Evolutionary conservation across 2,113 vertebrate genomes (phyloP), one percentile per base, ranked within the genome.

Genomic region (Corvus moneduloides): DNA sequence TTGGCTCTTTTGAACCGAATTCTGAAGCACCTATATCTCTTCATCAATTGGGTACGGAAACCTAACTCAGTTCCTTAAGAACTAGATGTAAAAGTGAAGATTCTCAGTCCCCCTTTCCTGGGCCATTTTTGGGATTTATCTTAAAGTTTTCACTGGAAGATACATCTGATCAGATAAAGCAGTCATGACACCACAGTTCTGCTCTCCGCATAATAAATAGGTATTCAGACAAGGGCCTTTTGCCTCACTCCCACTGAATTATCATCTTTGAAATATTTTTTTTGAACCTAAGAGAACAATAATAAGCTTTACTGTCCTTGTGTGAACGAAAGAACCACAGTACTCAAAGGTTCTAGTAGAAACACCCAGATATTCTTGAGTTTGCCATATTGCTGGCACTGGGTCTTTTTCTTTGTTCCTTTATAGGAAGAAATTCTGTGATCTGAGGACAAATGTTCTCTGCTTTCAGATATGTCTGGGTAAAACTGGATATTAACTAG

Each of bases 361-460:
- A 92, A 93, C 83, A 86, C 46, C 66, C n/a, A 49, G 62, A 37
- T 86, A 76, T 90, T 90, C 72, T 71, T 81, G 55, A 86, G 32
- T 75, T 48, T 90, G 33, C 66, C 74, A 3, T 64, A 75, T 52
- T 82, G 44, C 19, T 91, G n/a, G 14, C 37, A 22, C 43, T 88
- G 74, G 33, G 52, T 87, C 21, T 78, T 94, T 90, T 69, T 24
- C 79, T 94, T 95, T 84, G 35, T 86, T 89, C 86, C 69, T 87
- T 94, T 89, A 26, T 37, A 68, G 44, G 41, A 20, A 78, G 24
- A 79, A 84, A 81, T 68, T 84, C 73, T 95, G 35, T 95, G 77
- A 91, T 89, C 68, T 84, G 39, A 81, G 73, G 61, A 58, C 10
- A 75, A 87, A 92, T 39, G 33, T 68, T 84, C 27, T 90, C 68